Percentiles rank a stretch among this genome's conserved stretches.
phyloP scores from a whole-genome alignment of 2,888 invertebrate species.

The Himalopsyche anomala region DNA sequence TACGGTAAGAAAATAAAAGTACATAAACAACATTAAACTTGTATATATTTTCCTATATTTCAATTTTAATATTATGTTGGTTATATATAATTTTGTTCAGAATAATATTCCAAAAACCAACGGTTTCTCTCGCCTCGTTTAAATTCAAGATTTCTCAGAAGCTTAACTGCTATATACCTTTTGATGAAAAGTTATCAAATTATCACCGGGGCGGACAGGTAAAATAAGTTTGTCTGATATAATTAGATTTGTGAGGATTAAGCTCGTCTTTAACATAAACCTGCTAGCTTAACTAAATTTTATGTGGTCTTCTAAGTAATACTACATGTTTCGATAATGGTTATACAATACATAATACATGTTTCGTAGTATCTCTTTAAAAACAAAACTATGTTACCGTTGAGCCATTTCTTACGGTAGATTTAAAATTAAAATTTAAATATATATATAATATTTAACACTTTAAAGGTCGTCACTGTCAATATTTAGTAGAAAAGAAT shows the following conservation, averaged over 20 bases:
- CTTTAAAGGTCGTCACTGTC: no score
- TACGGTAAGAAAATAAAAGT: no score
- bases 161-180: constrained; percentile 43
- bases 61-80: no score
- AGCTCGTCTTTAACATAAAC: constrained; percentile 26
- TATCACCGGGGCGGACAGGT: constrained; percentile 51
- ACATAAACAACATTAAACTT: no score
- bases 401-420: no score
- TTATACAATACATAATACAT: neutral
- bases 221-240: constrained; percentile 44
- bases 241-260: constrained; percentile 44
- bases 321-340: neutral
- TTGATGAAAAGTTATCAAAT: constrained; percentile 55
- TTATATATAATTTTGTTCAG: no score
- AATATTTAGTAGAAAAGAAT: no score
- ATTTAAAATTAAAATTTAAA: no score
- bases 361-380: neutral
- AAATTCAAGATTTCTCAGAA: neutral
- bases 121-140: neutral
- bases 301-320: constrained; percentile 23
- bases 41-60: no score
- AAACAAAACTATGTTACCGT: neutral
- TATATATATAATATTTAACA: no score
- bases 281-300: neutral
- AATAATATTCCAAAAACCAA: neutral